A percentile compares a stretch with the other conserved stretches of the same genome.
Conservation (phyloP, 2,113 vertebrate species). For the Corythornis cristatus region DNA sequence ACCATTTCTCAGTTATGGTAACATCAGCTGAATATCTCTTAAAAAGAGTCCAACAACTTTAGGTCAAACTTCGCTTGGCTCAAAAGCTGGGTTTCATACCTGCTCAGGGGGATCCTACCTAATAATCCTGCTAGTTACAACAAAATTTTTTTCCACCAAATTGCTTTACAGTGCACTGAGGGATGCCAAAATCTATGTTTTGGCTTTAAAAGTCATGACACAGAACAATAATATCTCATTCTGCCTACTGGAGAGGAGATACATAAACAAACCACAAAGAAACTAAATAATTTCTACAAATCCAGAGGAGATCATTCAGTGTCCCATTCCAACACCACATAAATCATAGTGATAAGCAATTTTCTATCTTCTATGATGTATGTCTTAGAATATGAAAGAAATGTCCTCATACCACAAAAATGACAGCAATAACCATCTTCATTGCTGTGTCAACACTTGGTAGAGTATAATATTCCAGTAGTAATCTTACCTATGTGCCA, state of each 20-base stretch:
- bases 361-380: neutral
- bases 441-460: neutral
- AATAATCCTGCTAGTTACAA: neutral
- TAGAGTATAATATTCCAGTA: neutral
- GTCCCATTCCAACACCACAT: neutral
- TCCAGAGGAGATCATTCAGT: fast-evolving
- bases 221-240: neutral
- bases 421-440: neutral
- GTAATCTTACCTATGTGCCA: conserved; percentile 83
- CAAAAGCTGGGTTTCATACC: neutral
- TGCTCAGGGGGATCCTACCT: neutral
- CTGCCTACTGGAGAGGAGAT: neutral
- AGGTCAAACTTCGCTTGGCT: neutral
- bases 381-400: neutral
- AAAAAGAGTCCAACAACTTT: neutral
- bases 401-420: neutral
- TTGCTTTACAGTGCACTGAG: neutral
- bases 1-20: neutral
- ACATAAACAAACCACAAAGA: neutral
- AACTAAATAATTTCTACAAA: neutral
- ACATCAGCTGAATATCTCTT: neutral
- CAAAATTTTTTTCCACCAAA: neutral
- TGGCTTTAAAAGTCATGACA: neutral
- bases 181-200: neutral
- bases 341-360: neutral